Evolutionary conservation across 2,113 vertebrate genomes (phyloP).

Genomic region (Anser cygnoides): DNA sequence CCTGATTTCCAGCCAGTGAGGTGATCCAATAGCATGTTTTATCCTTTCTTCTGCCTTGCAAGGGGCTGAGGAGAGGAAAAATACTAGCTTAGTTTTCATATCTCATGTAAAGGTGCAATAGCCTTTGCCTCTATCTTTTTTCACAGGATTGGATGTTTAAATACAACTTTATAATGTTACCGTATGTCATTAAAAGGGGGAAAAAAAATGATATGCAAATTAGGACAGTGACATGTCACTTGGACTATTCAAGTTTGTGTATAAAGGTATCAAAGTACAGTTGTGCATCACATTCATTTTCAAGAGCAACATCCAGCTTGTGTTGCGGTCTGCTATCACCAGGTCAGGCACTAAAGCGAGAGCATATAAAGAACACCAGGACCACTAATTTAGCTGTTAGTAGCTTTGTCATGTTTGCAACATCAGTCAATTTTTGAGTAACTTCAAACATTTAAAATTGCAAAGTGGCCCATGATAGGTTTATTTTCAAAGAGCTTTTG

Average conservation of each 20-base stretch:
- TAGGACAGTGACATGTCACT: not conserved
- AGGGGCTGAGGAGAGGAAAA: not conserved
- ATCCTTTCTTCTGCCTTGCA: not conserved
- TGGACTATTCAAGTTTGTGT: not conserved
- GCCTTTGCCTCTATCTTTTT: not conserved
- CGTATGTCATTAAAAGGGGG: not conserved
- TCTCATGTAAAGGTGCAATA: not conserved
- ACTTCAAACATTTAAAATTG: not conserved
- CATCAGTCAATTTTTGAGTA: not conserved
- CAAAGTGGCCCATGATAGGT: too few relatives aligned
- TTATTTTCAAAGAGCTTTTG: not conserved
- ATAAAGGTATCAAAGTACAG: not conserved
- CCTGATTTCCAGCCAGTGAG: not conserved
- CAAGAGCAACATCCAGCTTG: not conserved
- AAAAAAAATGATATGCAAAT: not conserved
- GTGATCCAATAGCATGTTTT: not conserved
- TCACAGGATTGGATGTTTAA: not conserved
- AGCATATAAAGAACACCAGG: too few relatives aligned
- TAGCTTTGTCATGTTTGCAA: not conserved
- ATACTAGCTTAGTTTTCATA: not conserved
- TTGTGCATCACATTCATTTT: not conserved
- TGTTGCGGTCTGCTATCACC: not conserved
- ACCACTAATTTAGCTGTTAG: too few relatives aligned
- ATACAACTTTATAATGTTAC: not conserved
- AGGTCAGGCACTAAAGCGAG: not conserved